A percentile compares a stretch with the other conserved stretches of the same genome.
Conservation (phyloP, 2,113 vertebrate genomes). For the Phylloscopus trochilus region DNA sequence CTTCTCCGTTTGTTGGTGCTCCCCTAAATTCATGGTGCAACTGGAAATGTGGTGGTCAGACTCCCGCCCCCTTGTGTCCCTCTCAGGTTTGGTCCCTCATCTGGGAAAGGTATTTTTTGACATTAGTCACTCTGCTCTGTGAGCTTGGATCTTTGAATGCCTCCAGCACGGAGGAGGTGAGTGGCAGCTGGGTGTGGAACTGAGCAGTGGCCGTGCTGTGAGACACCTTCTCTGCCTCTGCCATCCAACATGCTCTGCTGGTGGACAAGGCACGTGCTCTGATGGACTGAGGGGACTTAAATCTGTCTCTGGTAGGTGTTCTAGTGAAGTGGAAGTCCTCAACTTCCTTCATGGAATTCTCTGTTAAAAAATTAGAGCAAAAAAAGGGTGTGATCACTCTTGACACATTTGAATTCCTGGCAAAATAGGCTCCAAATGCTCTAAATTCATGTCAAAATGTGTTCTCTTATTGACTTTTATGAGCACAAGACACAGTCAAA, state of each 20-base stretch:
- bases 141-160: accelerated
- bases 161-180: accelerated
- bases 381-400: not conserved
- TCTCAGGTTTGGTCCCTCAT: not conserved
- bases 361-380: not conserved
- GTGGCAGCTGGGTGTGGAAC: accelerated
- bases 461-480: not conserved
- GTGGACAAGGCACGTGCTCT: accelerated
- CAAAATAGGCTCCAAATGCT: not conserved
- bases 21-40: not conserved
- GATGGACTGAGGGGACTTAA: not conserved
- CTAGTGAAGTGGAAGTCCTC: not conserved
- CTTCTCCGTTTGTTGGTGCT: not conserved
- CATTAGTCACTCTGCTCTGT: not conserved
- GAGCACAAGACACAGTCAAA: not conserved
- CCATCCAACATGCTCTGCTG: not conserved
- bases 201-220: accelerated
- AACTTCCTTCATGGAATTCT: not conserved
- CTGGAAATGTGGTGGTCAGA: not conserved
- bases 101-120: not conserved
- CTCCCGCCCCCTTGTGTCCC: not conserved
- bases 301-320: not conserved
- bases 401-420: not conserved
- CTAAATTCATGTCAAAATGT: not conserved
- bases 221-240: not conserved